Conservation (phyloP, 2,797 vertebrate genomes). For the Eulemur mongoz region DNA sequence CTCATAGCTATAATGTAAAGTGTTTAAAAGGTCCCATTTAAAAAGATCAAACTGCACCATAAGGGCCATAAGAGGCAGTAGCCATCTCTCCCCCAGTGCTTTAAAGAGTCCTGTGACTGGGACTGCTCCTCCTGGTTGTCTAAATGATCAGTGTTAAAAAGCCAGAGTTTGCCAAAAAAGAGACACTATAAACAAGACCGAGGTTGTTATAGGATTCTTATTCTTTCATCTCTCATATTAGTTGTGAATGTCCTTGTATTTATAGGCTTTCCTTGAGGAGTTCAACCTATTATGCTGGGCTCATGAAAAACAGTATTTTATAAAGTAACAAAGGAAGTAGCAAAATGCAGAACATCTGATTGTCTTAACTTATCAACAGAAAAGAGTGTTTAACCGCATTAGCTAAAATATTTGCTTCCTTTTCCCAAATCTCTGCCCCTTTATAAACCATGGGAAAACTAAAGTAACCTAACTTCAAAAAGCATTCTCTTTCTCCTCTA, state of each 20-base stretch:
- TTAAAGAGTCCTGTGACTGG: not conserved
- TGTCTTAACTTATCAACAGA: conserved; percentile 75
- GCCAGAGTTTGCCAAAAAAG: not conserved
- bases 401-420: conserved; percentile 71
- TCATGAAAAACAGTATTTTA: conserved; percentile 58
- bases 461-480: conserved; percentile 26
- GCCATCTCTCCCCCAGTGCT: not conserved
- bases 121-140: not conserved
- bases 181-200: not conserved
- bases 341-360: conserved; percentile 76
- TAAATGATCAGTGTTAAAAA: not conserved
- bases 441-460: conserved; percentile 32
- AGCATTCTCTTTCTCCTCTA: not conserved
- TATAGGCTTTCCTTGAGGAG: conserved; percentile 68
- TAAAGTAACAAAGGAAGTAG: conserved; percentile 68
- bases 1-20: not conserved
- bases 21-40: conserved; percentile 40
- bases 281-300: conserved; percentile 44
- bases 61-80: not conserved
- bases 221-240: conserved; percentile 1
- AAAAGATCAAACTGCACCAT: not conserved
- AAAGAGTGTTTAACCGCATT: conserved; percentile 40
- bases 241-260: conserved; percentile 51
- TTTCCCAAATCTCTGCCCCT: conserved; percentile 23
- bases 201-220: not conserved